Base-by-base conservation (phyloP, 1,140 invertebrate genomes). In the Drosophila pachea region DNA sequence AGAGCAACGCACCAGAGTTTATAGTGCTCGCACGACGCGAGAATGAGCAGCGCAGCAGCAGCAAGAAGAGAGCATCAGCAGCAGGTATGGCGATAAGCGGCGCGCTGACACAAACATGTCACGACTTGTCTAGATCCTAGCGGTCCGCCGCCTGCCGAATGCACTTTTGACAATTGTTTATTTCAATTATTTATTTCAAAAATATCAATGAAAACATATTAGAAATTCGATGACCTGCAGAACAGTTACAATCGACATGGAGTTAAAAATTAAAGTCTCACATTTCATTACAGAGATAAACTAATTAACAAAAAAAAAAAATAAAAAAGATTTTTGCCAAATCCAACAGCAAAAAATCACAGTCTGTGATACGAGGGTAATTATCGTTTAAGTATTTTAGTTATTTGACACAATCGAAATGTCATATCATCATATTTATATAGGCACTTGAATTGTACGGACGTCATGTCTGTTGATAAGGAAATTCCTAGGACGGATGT, bases 1-100 rank as follows among this genome's bases (percentile, higher is more conserved):
- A 68, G 40, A 43, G 47, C 38, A 43, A 11, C 6, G 56, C 50
- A 47, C 68, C 45, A 66, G 11, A 36, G 56, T 71, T 71, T 67
- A 71, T 71, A 66, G 60, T 38, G 12, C 31, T 32, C n/a, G 14
- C 14, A 7, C 29, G 43, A n/a, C 7, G 40, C n/a, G 40, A 42
- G 11, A 11, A 11, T 14, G 11, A 7, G 40, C 40, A 43, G 38
- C 35, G 40, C 36, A 11, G 36, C 36, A 35, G 35, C 35, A 35
- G 35, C 35, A 35, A 9, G 2, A 36, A 36, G 35, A 36, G 35
- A 36, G 35, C 35, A 9, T 36, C 6, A 5, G 38, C 14, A 45
- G 33, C 55, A 58, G 55, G 32, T 59, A 12, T 2, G 6, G 5
- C 7, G 55, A 56, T 58, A 45, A 58, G 31, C 22, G 9, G 22